Conservation (phyloP, 1,140 invertebrate species). For the Galleria mellonella region DNA sequence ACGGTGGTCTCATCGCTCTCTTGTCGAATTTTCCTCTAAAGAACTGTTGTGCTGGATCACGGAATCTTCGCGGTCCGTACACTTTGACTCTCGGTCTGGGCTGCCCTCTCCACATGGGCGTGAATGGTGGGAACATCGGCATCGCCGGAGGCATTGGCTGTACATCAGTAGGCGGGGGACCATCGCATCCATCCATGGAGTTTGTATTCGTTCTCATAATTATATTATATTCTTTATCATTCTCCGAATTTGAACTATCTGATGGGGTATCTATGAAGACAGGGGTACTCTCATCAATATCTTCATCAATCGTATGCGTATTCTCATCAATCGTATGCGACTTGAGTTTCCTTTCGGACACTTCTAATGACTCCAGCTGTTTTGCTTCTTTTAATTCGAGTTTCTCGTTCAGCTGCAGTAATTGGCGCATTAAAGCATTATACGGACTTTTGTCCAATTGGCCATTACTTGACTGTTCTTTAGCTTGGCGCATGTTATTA, state of each 20-base stretch:
- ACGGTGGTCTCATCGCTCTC: slow-evolving; percentile 28
- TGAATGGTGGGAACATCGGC: slow-evolving; percentile 38
- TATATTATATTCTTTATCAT: slow-evolving; percentile 55
- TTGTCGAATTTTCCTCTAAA: slow-evolving; percentile 56
- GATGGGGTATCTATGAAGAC: slow-evolving; percentile 30
- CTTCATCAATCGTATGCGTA: slow-evolving; percentile 68
- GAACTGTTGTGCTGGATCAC: slow-evolving; percentile 43
- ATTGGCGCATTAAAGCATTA: slow-evolving; percentile 85
- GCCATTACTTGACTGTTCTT: slow-evolving; percentile 85
- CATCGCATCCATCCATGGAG: slow-evolving; percentile 20
- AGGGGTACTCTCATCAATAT: slow-evolving; percentile 70
- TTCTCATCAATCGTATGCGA: slow-evolving; percentile 53
- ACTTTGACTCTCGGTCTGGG: slow-evolving; percentile 36
- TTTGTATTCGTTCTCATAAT: slow-evolving; percentile 35
- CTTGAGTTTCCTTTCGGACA: slow-evolving; percentile 57
- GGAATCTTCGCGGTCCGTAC: slow-evolving; percentile 40
- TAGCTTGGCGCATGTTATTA: slow-evolving; percentile 89
- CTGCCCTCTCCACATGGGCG: slow-evolving; percentile 38
- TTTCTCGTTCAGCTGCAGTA: slow-evolving; percentile 85
- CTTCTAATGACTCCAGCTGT: slow-evolving; percentile 76
- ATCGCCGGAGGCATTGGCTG: slow-evolving; percentile 47
- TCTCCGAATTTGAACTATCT: slow-evolving; percentile 25
- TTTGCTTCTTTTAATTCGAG: slow-evolving; percentile 85
- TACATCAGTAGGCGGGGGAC: slow-evolving; percentile 13
- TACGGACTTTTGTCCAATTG: slow-evolving; percentile 86